Conservation (phyloP, 23 tunicate genomes). For the Halocynthia aurantium region DNA sequence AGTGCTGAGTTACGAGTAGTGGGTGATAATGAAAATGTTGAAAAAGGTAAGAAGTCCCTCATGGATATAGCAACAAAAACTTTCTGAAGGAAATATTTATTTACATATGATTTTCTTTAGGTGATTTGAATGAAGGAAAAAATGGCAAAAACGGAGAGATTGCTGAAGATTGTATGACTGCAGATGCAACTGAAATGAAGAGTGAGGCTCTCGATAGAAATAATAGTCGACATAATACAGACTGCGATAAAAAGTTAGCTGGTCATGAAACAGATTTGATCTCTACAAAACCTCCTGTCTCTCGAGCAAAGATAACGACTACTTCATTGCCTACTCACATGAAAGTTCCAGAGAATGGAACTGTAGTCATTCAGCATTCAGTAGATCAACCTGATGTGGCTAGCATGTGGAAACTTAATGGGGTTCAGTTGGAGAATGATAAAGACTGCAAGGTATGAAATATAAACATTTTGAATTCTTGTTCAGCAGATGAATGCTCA, state of each 20-base stretch:
- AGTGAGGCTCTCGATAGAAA: no score
- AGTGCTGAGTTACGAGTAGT: no score
- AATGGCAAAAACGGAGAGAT: no score
- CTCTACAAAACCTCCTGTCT: no score
- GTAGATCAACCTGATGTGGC: slow-evolving; percentile 10
- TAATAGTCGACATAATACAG: no score
- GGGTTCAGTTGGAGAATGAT: neutral
- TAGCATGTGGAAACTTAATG: slow-evolving; percentile 31
- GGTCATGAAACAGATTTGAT: no score
- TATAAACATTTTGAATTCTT: neutral
- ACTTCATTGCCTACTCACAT: slow-evolving; percentile 18
- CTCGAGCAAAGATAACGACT: slow-evolving; percentile 1
- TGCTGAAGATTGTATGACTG: neutral
- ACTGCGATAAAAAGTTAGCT: no score
- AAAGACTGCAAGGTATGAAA: slow-evolving; percentile 24
- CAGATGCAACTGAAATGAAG: neutral
- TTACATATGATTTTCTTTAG: neutral
- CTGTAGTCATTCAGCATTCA: slow-evolving; percentile 39
- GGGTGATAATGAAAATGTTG: no score
- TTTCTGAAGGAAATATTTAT: neutral
- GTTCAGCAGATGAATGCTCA: neutral
- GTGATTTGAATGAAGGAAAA: no score
- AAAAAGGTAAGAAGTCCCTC: no score
- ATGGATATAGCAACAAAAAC: neutral
- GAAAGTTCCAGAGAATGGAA: slow-evolving; percentile 50